phyloP scores from a whole-genome alignment of 2,888 invertebrate genomes.

The Nezara viridula region DNA sequence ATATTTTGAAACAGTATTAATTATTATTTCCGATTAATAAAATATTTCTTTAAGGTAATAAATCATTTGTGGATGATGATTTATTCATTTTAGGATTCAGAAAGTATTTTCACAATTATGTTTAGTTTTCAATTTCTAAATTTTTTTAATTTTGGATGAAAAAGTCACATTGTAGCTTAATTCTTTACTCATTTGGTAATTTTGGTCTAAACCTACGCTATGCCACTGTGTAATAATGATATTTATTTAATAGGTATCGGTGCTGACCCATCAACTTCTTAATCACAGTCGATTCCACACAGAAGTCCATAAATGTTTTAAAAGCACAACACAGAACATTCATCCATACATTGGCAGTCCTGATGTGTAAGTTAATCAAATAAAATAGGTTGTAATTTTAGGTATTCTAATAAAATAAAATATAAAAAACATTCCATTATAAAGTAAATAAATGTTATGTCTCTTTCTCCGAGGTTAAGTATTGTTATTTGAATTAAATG shows the following conservation, averaged over 20 bases:
- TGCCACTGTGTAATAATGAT: too few species aligned
- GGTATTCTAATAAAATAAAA: not conserved
- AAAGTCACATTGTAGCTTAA: too few species aligned
- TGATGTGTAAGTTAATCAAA: not conserved
- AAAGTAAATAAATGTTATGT: not conserved
- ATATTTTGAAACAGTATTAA: too few species aligned
- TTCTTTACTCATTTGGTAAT: too few species aligned
- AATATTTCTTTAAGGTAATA: too few species aligned
- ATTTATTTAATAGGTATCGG: conserved; percentile 38
- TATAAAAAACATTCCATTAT: not conserved
- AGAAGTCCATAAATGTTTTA: conserved; percentile 58
- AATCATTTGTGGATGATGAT: too few species aligned
- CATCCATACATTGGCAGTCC: not conserved
- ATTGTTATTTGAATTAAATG: not conserved
- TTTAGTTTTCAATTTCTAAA: too few species aligned
- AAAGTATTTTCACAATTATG: too few species aligned
- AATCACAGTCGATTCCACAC: conserved; percentile 57
- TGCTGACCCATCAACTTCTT: conserved; percentile 55
- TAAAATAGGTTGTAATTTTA: not conserved
- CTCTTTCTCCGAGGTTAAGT: not conserved
- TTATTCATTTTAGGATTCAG: too few species aligned
- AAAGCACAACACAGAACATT: conserved; percentile 8
- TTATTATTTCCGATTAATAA: too few species aligned
- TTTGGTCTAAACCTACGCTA: too few species aligned
- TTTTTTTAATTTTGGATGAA: too few species aligned